phyloP scores from a whole-genome alignment of 1,140 invertebrate species.

The Portunus trituberculatus region DNA sequence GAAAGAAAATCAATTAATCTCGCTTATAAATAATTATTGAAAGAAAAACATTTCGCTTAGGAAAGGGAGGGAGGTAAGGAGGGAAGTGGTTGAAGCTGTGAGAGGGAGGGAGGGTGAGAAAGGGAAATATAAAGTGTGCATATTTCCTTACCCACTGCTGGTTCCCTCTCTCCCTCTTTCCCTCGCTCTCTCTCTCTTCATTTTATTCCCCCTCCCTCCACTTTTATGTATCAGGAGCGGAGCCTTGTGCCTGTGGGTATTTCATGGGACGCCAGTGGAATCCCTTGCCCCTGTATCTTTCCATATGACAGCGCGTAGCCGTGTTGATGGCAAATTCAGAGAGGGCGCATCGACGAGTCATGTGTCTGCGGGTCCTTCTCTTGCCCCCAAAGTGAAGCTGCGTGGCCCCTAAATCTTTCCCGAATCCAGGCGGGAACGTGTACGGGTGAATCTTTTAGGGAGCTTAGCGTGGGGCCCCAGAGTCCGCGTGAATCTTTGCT shows the following conservation, averaged over 20 bases:
- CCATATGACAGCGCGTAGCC: conserved; percentile 8
- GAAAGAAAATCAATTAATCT: neutral
- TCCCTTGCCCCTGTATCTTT: conserved; percentile 28
- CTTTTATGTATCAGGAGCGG: neutral
- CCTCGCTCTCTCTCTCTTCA: neutral
- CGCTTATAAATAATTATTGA: neutral
- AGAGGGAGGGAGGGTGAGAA: conserved; percentile 34
- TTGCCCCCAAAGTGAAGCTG: neutral
- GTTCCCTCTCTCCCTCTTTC: neutral
- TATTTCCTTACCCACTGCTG: neutral
- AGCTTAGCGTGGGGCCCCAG: neutral
- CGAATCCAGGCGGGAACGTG: neutral
- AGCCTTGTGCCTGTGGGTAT: conserved; percentile 1
- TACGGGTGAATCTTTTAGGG: conserved; percentile 27
- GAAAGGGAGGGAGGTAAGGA: neutral
- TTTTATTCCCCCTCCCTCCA: neutral
- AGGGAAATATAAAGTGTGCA: conserved; percentile 22
- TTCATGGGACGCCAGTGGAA: neutral
- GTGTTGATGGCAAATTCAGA: neutral
- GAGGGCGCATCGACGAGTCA: neutral
- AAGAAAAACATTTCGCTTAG: neutral
- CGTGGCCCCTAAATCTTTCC: conserved; percentile 1
- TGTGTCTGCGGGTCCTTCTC: neutral
- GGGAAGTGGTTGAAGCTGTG: conserved; percentile 1
- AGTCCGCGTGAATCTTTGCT: conserved; percentile 29